Percentiles rank a stretch among this genome's conserved stretches.
Conservation (phyloP, 2,888 invertebrate genomes). For the Steinernema carpocapsae region DNA sequence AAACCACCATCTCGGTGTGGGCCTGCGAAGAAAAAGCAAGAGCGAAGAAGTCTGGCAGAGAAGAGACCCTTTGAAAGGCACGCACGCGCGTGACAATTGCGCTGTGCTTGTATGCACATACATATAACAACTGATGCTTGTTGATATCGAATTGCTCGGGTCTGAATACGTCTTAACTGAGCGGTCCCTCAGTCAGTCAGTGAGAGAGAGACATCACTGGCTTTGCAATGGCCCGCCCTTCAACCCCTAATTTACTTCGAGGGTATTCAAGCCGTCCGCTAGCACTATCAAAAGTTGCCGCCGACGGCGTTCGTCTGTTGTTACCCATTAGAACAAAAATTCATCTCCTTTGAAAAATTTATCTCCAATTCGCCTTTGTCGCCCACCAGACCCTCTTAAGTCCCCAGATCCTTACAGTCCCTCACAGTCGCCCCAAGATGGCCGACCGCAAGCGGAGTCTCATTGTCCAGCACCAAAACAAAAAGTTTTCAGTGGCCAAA, state of each 20-base stretch:
- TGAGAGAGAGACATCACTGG: constrained; percentile 10
- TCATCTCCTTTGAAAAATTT: background rate
- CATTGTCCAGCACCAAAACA: constrained; percentile 34
- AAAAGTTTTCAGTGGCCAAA: constrained; percentile 61
- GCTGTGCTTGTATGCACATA: constrained; percentile 29
- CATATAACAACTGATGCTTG: constrained; percentile 33
- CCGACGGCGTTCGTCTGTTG: constrained; percentile 22
- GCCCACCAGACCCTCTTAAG: background rate
- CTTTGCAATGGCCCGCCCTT: constrained; percentile 33
- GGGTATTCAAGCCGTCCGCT: constrained; percentile 27
- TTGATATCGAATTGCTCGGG: constrained; percentile 33
- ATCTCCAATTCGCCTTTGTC: background rate
- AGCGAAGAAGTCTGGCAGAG: no score
- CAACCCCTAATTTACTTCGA: constrained; percentile 35
- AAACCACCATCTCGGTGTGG: background rate
- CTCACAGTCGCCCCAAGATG: background rate
- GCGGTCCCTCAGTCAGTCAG: background rate
- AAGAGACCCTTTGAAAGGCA: no score
- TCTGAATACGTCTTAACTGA: constrained; percentile 34
- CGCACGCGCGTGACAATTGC: constrained; percentile 5
- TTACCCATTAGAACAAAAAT: background rate
- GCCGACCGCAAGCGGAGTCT: constrained; percentile 36
- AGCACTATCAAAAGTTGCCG: constrained; percentile 30
- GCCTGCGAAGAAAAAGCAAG: background rate
- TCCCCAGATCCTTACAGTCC: no score